Base-by-base conservation (phyloP, 2,113 vertebrate species). In the Poicephalus gulielmi region DNA sequence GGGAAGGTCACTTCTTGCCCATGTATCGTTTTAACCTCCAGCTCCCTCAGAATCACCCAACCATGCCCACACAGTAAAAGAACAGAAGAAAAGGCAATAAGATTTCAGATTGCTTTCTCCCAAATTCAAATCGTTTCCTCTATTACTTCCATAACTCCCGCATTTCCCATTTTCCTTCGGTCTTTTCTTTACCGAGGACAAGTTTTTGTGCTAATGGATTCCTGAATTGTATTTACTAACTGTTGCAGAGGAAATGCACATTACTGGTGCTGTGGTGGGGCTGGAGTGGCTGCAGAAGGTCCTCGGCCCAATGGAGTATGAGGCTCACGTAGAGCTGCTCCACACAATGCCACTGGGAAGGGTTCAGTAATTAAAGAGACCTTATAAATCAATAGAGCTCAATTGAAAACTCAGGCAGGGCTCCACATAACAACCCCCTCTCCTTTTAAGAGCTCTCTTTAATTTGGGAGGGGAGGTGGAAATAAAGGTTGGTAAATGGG, bases 371-470 rank as follows among this genome's bases (percentile, higher is more conserved):
- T 92, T 97, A 97, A 95, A 96, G 97, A 97, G 91, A 83, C 92
- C 86, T 97, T 95, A 95, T 96, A 96, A 98, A 98, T 98, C 97
- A 97, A 97, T 86, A 73, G 93, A 66, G 85, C 91, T 93, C 91
- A 97, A 98, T 77, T 87, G 96, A 96, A 97, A 98, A 96, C 93
- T 92, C 47, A 1, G 53, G 85, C 66, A 95, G 95, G 94, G 77
- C 59, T 80, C 69, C 95, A 80, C 91, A 85, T 86, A 85, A 95
- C 73, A 95, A 94, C 62, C 10, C 9, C 11, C 49, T 80, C 20
- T 25, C 83, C 95, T 76, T 74, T 73, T 70, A 80, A 92, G 68
- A 73, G 16, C 70, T 52, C 39, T 90, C 73, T 88, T 86, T 49
- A 28, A 44, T 77, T 88, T 67, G 22, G 2, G 39, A 7, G 18